A percentile compares a stretch with the other conserved stretches of the same genome.
These are phyloP conservation scores for Choristoneura rosaceana DNA, from an alignment of 2,888 invertebrate genomes.

Conservation along the genomic window DNA sequence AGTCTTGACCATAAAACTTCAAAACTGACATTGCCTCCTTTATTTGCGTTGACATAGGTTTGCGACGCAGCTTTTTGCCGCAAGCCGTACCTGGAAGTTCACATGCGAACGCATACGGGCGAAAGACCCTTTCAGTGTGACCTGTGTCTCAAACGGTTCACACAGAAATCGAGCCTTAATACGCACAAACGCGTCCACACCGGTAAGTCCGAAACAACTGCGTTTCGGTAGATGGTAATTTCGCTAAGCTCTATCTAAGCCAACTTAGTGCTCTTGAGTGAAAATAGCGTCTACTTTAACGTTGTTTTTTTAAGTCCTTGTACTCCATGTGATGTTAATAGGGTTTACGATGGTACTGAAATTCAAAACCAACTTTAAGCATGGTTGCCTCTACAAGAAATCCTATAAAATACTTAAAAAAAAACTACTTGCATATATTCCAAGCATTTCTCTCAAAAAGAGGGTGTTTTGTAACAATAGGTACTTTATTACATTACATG, in stretches of 20 bases:
- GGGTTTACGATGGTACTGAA: not conserved
- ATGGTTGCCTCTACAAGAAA: not conserved
- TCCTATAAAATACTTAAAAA: not conserved
- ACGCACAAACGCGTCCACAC: slow-evolving; percentile 93
- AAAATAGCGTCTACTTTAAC: slow-evolving; percentile 34
- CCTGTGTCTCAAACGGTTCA: slow-evolving; percentile 90
- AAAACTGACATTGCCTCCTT: not conserved
- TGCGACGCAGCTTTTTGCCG: slow-evolving; percentile 93
- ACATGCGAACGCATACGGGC: slow-evolving; percentile 92
- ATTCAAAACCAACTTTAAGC: not conserved
- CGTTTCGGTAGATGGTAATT: slow-evolving; percentile 26
- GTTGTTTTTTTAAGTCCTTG: slow-evolving; percentile 10
- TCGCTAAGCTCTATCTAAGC: slow-evolving; percentile 12
- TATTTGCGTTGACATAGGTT: slow-evolving; percentile 64
- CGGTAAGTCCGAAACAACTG: slow-evolving; percentile 66
- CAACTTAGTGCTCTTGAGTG: slow-evolving; percentile 32
- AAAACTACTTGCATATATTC: not conserved
- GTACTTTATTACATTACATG: no score
- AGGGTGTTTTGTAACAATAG: no score
- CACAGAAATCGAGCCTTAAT: slow-evolving; percentile 92
- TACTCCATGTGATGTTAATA: slow-evolving; percentile 25
- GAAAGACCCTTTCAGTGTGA: slow-evolving; percentile 91
- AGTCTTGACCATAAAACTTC: not conserved
- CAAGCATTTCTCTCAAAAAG: no score
- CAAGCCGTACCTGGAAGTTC: slow-evolving; percentile 92